phyloP scores from a whole-genome alignment of 53 echinoderm and acorn worm species.

The Paelopatides confundens region DNA sequence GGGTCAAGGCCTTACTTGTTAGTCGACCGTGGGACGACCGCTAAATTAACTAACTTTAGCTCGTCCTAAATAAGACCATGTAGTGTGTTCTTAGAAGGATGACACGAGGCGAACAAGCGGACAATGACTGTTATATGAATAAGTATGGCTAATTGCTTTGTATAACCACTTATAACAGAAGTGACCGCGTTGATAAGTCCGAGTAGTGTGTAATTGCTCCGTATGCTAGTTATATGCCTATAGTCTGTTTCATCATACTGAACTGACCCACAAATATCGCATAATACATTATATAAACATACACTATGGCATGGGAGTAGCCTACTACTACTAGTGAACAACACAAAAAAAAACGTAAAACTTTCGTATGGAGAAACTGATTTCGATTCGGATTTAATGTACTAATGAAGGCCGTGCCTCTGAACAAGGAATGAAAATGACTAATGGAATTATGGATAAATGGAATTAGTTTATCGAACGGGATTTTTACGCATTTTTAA shows the following conservation, averaged over 20 bases:
- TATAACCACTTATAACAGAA: neutral
- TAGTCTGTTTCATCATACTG: neutral
- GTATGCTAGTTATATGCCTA: neutral
- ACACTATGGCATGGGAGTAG: too few species aligned
- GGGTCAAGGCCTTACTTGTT: slow-evolving; percentile 28
- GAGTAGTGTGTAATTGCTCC: neutral
- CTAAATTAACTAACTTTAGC: neutral
- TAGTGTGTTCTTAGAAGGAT: slow-evolving; percentile 18
- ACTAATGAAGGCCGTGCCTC: too few species aligned
- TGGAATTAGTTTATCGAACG: too few species aligned
- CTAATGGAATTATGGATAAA: too few species aligned
- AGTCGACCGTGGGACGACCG: neutral
- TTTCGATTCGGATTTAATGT: too few species aligned
- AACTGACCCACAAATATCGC: neutral
- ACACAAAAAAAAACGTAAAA: too few species aligned
- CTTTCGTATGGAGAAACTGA: too few species aligned
- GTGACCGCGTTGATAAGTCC: neutral
- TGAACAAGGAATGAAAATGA: too few species aligned
- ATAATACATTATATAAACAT: too few species aligned
- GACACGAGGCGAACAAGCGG: neutral
- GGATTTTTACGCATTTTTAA: too few species aligned
- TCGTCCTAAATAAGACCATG: neutral
- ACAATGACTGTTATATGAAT: slow-evolving; percentile 28
- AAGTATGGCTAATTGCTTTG: slow-evolving; percentile 11
- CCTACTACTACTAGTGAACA: too few species aligned